These are phyloP conservation scores for Oophaga sylvatica DNA, from an alignment of 2,797 vertebrate genomes.

Conservation along the genomic window DNA sequence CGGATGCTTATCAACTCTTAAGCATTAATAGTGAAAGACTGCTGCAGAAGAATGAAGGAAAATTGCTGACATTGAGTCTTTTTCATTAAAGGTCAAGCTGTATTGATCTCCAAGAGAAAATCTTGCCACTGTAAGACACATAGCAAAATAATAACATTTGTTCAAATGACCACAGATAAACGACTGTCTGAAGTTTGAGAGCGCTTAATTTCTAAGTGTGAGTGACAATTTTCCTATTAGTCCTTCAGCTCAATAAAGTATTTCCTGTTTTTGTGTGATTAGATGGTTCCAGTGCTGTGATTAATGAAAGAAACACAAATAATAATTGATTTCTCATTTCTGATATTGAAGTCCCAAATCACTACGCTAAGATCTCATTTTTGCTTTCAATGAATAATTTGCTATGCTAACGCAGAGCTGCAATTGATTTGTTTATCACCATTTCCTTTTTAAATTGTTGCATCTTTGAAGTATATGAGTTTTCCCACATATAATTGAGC, in stretches of 20 bases:
- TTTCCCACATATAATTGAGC: constrained; percentile 23
- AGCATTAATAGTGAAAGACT: constrained; percentile 40
- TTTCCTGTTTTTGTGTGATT: constrained; percentile 65
- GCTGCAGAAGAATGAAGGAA: constrained; percentile 19
- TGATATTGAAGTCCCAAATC: constrained; percentile 70
- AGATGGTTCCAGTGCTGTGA: constrained; percentile 66
- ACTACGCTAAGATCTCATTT: constrained; percentile 64
- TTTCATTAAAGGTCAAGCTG: constrained; percentile 53
- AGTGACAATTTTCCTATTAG: constrained; percentile 73
- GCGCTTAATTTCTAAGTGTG: constrained; percentile 70
- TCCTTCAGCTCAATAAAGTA: constrained; percentile 69
- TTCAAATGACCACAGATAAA: constrained; percentile 69
- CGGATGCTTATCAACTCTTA: constrained; percentile 24
- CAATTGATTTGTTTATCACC: constrained; percentile 35
- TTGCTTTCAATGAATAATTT: constrained; percentile 54
- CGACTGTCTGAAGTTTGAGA: constrained; percentile 71
- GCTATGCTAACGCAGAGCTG: constrained; percentile 28
- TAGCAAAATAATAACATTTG: constrained; percentile 70
- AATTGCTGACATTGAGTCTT: constrained; percentile 44
- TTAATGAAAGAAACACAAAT: constrained; percentile 75
- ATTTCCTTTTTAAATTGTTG: constrained; percentile 42
- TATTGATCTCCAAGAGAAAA: constrained; percentile 44
- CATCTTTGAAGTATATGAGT: not conserved
- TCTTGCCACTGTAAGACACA: constrained; percentile 42
- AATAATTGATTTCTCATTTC: constrained; percentile 70